Evolutionary conservation across 2,888 invertebrate genomes (phyloP).

Genomic region (Thelaira solivaga): DNA sequence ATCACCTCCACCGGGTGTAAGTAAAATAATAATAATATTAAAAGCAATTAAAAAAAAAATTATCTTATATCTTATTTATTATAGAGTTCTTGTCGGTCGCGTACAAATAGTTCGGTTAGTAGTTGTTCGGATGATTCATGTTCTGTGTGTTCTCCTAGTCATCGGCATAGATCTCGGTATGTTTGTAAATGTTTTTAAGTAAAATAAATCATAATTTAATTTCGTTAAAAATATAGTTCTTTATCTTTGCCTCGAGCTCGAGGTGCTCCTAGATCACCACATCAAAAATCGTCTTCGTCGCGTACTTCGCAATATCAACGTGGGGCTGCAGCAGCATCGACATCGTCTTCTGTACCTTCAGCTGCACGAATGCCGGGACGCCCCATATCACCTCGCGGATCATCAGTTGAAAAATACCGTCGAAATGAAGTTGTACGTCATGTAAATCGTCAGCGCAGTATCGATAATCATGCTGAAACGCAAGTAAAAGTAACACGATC

Average conservation of each 20-base stretch:
- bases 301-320: constrained; percentile 70
- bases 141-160: constrained; percentile 87
- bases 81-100: constrained; percentile 79
- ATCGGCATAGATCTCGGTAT: constrained; percentile 76
- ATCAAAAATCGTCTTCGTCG: constrained; percentile 70
- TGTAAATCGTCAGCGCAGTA: constrained; percentile 68
- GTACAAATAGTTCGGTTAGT: constrained; percentile 86
- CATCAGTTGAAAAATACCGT: constrained; percentile 72
- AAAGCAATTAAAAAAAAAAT: neutral
- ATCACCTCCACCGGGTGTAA: constrained; percentile 77
- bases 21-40: constrained; percentile 32
- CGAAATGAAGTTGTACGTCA: constrained; percentile 67
- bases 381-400: constrained; percentile 71
- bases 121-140: constrained; percentile 91
- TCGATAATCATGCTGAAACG: constrained; percentile 68
- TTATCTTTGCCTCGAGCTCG: constrained; percentile 80
- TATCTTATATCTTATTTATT: neutral
- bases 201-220: neutral
- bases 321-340: constrained; percentile 66
- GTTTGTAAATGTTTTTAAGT: constrained; percentile 25
- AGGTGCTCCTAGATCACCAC: constrained; percentile 75
- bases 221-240: constrained; percentile 78
- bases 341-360: constrained; percentile 41
- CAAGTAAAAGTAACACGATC: constrained; percentile 72
- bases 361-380: constrained; percentile 72